phyloP scores from a whole-genome alignment of 2,113 vertebrate genomes.

The Zapornia atra region DNA sequence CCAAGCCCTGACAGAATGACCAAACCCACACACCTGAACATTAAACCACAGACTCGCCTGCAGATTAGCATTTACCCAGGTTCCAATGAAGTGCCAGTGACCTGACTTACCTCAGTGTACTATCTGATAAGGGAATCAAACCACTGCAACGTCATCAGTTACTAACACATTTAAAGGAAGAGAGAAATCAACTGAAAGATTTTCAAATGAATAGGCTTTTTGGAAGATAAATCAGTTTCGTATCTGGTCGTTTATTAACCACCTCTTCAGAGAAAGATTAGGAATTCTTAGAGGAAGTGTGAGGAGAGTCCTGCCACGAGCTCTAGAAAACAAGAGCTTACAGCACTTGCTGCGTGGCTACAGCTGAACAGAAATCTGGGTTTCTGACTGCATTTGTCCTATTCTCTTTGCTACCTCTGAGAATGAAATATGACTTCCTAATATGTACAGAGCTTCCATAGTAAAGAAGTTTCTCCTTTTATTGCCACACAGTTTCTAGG shows the following conservation, averaged over 20 bases:
- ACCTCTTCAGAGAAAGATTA: not conserved
- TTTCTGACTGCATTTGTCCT: not conserved
- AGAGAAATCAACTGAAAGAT: not conserved
- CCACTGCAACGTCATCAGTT: not conserved
- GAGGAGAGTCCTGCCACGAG: not conserved
- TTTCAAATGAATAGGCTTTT: not conserved
- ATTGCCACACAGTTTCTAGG: not conserved
- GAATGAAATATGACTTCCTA: not conserved
- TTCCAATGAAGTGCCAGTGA: not conserved
- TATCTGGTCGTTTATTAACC: not conserved
- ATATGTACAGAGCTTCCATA: not conserved
- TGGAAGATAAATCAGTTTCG: not conserved
- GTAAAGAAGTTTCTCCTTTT: not conserved
- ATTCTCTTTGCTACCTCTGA: not conserved
- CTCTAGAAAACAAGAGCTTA: not conserved
- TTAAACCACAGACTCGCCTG: not conserved
- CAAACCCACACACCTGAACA: conserved; percentile 55
- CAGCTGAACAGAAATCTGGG: not conserved
- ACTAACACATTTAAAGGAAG: not conserved
- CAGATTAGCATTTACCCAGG: not conserved
- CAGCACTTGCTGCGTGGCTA: not conserved
- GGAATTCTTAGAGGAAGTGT: not conserved
- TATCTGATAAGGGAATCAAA: not conserved
- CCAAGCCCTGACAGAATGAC: not conserved
- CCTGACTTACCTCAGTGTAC: not conserved